Percentiles rank a stretch among this genome's conserved stretches.
Conservation (phyloP, 2,888 invertebrate species). For the Azorinus chamasolen region DNA sequence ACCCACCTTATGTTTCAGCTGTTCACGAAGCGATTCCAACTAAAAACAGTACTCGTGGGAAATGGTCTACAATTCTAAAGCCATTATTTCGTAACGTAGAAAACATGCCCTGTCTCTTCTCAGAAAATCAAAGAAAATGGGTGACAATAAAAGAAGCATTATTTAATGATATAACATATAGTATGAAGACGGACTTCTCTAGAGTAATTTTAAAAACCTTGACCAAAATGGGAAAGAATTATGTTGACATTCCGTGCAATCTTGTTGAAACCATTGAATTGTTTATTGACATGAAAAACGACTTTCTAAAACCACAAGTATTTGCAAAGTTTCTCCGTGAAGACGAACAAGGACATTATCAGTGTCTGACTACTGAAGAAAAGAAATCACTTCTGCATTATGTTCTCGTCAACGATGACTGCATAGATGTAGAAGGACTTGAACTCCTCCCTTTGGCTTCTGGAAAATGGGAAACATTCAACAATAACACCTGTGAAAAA, state of each 20-base stretch:
- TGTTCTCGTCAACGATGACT: constrained; percentile 14
- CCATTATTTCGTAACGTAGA: constrained; percentile 25
- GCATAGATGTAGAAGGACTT: constrained; percentile 57
- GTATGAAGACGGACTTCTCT: too few relatives aligned
- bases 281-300: not conserved
- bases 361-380: constrained; percentile 4
- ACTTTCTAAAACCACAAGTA: constrained; percentile 12
- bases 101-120: constrained; percentile 57
- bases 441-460: constrained; percentile 72
- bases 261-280: constrained; percentile 12
- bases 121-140: constrained; percentile 14
- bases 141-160: constrained; percentile 20
- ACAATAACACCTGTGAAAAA: not conserved
- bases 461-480: constrained; percentile 59
- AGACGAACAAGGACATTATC: not conserved
- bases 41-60: too few relatives aligned
- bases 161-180: constrained; percentile 20
- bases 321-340: constrained; percentile 15
- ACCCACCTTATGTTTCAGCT: too few relatives aligned
- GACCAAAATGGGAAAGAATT: constrained; percentile 1
- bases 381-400: constrained; percentile 27
- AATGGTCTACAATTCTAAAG: too few relatives aligned
- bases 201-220: too few relatives aligned
- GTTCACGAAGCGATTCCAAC: too few relatives aligned
- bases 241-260: constrained; percentile 20